Percentiles rank a stretch among this genome's conserved stretches.
Conservation (phyloP, 2,113 vertebrate species). For the Cathartes aura region DNA sequence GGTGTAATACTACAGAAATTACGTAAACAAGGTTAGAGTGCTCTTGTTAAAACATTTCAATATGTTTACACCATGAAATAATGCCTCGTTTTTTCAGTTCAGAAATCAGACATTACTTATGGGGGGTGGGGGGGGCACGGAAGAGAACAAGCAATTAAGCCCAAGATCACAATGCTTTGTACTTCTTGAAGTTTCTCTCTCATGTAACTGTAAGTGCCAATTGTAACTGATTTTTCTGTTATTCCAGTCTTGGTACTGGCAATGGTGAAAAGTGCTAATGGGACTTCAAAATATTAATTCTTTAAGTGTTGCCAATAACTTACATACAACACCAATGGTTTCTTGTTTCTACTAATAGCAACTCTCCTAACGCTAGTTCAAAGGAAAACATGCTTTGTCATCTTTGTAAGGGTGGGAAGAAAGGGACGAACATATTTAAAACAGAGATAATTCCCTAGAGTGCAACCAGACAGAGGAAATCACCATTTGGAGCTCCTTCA, state of each 20-base stretch:
- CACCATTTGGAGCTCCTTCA: not conserved
- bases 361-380: not conserved
- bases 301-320: not conserved
- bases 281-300: not conserved
- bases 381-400: constrained; percentile 52
- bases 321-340: not conserved
- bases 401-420: not conserved
- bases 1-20: not conserved
- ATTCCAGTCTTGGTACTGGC: not conserved
- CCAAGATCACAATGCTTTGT: not conserved
- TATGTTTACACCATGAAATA: not conserved
- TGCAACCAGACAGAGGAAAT: not conserved
- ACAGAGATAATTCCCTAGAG: constrained; percentile 3
- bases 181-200: not conserved
- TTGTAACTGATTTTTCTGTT: not conserved
- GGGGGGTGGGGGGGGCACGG: no score
- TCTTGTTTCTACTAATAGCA: not conserved
- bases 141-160: not conserved
- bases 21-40: not conserved
- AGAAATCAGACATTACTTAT: not conserved
- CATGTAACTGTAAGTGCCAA: not conserved
- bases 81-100: not conserved
- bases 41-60: not conserved
- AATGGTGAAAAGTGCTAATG: not conserved
- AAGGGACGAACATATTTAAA: not conserved